Conservation (phyloP, 2,797 vertebrate genomes). For the Botia almorhae region DNA sequence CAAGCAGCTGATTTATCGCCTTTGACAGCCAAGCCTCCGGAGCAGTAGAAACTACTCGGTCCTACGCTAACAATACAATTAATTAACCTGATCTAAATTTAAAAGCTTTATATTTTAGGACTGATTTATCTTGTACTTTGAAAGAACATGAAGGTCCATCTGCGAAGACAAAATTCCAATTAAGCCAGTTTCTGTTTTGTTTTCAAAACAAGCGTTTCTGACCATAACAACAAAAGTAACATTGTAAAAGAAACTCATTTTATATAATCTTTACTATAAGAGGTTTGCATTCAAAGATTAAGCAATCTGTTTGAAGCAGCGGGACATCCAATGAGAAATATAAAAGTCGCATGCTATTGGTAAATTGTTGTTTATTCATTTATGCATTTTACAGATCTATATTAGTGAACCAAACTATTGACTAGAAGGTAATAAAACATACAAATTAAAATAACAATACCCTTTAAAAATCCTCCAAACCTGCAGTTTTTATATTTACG, state of each 20-base stretch:
- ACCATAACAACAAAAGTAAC: neutral
- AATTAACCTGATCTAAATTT: slow-evolving; percentile 22
- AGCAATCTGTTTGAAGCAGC: neutral
- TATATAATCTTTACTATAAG: neutral
- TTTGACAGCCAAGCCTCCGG: slow-evolving; percentile 46
- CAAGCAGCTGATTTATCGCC: slow-evolving; percentile 51
- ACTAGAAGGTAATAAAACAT: neutral
- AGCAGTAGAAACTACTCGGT: slow-evolving; percentile 19
- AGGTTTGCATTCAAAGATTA: neutral
- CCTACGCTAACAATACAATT: slow-evolving; percentile 32
- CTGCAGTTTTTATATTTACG: neutral
- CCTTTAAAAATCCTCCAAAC: neutral
- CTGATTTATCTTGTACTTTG: neutral
- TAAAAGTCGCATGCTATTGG: neutral
- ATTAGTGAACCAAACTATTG: neutral
- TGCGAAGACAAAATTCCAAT: neutral
- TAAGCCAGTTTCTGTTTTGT: neutral
- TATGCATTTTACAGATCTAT: neutral
- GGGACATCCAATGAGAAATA: neutral
- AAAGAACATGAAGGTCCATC: neutral
- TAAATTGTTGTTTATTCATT: neutral
- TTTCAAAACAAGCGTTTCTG: neutral
- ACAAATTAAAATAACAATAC: neutral
- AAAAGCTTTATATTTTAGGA: slow-evolving; percentile 23
- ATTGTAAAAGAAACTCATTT: neutral